Conservation (phyloP, 2,113 vertebrate genomes). For the Chloebia gouldiae region DNA sequence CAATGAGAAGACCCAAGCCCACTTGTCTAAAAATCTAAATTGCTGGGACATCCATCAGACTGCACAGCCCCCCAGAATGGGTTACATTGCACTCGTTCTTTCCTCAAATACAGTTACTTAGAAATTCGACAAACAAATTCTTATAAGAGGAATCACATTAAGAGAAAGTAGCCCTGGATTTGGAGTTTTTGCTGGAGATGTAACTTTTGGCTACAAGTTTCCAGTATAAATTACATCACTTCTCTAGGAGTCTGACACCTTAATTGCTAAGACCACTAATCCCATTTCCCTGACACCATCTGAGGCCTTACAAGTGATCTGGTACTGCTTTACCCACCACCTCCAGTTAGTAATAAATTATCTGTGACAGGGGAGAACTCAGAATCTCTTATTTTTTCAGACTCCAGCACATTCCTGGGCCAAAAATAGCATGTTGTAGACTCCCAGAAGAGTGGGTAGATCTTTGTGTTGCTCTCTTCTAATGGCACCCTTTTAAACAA, state of each 20-base stretch:
- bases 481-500: neutral
- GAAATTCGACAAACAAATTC: neutral
- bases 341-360: neutral
- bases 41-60: neutral
- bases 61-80: neutral
- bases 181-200: neutral
- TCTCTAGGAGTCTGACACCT: neutral
- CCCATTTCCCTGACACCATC: neutral
- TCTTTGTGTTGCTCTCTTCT: neutral
- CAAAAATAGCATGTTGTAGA: neutral
- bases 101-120: neutral
- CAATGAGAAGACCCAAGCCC: neutral
- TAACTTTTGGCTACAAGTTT: neutral
- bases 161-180: neutral
- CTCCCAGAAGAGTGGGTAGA: neutral
- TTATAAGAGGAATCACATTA: neutral
- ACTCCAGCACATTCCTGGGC: neutral
- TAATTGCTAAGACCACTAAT: neutral
- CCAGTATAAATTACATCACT: neutral
- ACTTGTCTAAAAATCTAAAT: neutral
- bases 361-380: neutral
- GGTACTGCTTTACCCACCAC: neutral
- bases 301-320: neutral
- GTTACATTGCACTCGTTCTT: fast-evolving
- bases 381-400: neutral